Conservation (phyloP, 2,888 invertebrate species). For the Holacanthella duospinosa region DNA sequence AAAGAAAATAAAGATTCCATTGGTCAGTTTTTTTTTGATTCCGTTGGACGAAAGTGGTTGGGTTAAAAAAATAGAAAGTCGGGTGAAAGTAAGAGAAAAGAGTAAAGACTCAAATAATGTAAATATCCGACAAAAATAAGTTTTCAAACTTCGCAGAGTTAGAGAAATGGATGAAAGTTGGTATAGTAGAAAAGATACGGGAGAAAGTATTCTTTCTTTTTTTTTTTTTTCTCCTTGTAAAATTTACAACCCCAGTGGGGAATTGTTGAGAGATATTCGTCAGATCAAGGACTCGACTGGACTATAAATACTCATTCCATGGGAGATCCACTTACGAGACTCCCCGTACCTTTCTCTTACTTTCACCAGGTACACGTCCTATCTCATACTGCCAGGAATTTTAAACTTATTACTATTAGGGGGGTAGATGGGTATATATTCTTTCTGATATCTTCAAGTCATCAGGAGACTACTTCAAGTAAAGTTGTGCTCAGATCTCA, state of each 20-base stretch:
- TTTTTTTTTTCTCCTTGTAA: too few species aligned
- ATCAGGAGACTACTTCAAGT: too few species aligned
- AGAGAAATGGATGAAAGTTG: not conserved
- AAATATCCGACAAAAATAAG: too few species aligned
- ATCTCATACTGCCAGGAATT: not conserved
- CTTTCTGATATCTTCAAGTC: too few species aligned
- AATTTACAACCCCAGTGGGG: constrained; percentile 2
- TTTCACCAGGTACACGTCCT: not conserved
- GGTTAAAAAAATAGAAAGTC: too few species aligned
- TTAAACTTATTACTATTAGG: not conserved
- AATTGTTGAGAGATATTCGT: not conserved
- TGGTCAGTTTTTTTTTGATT: not conserved
- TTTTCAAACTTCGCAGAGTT: too few species aligned
- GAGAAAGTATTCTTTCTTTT: not conserved
- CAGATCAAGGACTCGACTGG: not conserved
- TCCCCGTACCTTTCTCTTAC: not conserved
- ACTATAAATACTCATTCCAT: constrained; percentile 1
- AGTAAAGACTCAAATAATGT: not conserved
- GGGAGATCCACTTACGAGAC: not conserved
- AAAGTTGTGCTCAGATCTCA: too few species aligned
- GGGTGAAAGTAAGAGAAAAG: not conserved
- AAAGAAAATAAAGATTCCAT: constrained; percentile 30
- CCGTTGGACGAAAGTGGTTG: too few species aligned
- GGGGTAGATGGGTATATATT: too few species aligned
- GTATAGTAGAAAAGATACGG: not conserved